phyloP scores from a whole-genome alignment of 2,888 invertebrate species.

The Ophioninae sp. region DNA sequence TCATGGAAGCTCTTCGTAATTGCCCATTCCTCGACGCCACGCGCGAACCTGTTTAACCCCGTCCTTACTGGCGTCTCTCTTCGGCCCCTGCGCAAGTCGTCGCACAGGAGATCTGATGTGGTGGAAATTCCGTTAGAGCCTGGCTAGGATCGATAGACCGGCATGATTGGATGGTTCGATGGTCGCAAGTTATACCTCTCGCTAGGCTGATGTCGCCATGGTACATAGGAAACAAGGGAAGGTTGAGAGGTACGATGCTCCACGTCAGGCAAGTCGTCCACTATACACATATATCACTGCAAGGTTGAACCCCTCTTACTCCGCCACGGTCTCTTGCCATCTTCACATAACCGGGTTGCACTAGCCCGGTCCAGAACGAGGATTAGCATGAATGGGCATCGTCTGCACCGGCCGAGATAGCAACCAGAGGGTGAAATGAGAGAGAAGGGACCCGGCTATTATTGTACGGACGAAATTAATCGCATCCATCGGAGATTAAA shows the following conservation, averaged over 20 bases:
- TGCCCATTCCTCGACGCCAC: constrained; percentile 61
- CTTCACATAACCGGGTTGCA: constrained; percentile 36
- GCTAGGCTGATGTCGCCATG: constrained; percentile 53
- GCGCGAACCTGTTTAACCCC: constrained; percentile 71
- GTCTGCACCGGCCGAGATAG: constrained; percentile 74
- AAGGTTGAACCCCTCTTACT: constrained; percentile 22
- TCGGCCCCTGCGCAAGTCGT: constrained; percentile 16
- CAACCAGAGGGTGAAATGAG: constrained; percentile 64
- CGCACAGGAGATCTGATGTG: constrained; percentile 11
- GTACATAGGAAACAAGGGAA: constrained; percentile 64
- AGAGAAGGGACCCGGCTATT: constrained; percentile 69
- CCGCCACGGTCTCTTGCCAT: constrained; percentile 31
- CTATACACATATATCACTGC: constrained; percentile 26
- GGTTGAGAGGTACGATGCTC: constrained; percentile 62
- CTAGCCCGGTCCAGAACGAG: constrained; percentile 61
- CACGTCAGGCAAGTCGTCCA: constrained; percentile 40
- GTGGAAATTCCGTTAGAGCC: constrained; percentile 46
- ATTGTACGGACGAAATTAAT: constrained; percentile 77
- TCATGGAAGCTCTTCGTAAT: constrained; percentile 55
- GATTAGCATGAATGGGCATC: constrained; percentile 77
- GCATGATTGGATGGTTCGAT: constrained; percentile 72
- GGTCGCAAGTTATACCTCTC: constrained; percentile 56
- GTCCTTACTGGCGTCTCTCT: constrained; percentile 40
- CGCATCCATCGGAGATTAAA: constrained; percentile 74
- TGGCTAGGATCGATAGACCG: constrained; percentile 77